Evolutionary conservation across 2,888 invertebrate species (phyloP).

Genomic region (Ferdinandea cuprea): DNA sequence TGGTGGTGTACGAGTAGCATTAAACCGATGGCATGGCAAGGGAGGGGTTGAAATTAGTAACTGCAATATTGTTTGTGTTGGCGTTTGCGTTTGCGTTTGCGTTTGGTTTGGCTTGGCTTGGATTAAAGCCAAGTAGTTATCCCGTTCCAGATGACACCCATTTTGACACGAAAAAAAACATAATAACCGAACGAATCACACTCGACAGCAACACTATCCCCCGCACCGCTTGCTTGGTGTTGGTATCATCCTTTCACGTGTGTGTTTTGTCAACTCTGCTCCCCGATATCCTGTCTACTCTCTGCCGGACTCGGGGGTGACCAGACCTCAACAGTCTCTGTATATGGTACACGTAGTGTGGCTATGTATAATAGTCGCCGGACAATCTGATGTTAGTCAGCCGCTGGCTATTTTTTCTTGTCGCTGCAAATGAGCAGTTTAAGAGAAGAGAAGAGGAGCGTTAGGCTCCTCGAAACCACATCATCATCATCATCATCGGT

Average conservation of each 20-base stretch:
- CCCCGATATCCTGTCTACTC: constrained; percentile 36
- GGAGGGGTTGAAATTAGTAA: constrained; percentile 40
- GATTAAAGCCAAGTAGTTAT: constrained; percentile 67
- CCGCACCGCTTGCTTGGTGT: too few species aligned
- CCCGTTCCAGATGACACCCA: constrained; percentile 49
- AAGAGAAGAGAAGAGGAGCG: constrained; percentile 31
- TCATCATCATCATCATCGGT: constrained; percentile 21
- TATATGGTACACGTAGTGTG: background rate
- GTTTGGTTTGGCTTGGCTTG: too few species aligned
- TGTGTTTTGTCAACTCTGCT: constrained; percentile 33
- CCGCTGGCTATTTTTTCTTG: constrained; percentile 71
- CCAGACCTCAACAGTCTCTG: background rate
- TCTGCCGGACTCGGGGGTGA: constrained; percentile 6
- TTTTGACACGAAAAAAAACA: constrained; percentile 46
- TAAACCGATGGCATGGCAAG: too few species aligned
- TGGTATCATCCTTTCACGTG: constrained; percentile 20
- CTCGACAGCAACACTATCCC: background rate
- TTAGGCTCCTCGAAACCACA: constrained; percentile 27
- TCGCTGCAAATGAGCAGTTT: constrained; percentile 73
- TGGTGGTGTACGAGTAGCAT: background rate
- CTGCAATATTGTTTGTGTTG: constrained; percentile 25
- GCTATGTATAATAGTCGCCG: constrained; percentile 12
- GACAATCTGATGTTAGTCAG: constrained; percentile 56
- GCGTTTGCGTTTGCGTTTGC: too few species aligned
- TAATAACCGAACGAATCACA: background rate